These are phyloP conservation scores for Morphnarchus princeps DNA, from an alignment of 2,113 vertebrate genomes.

Conservation along the genomic window DNA sequence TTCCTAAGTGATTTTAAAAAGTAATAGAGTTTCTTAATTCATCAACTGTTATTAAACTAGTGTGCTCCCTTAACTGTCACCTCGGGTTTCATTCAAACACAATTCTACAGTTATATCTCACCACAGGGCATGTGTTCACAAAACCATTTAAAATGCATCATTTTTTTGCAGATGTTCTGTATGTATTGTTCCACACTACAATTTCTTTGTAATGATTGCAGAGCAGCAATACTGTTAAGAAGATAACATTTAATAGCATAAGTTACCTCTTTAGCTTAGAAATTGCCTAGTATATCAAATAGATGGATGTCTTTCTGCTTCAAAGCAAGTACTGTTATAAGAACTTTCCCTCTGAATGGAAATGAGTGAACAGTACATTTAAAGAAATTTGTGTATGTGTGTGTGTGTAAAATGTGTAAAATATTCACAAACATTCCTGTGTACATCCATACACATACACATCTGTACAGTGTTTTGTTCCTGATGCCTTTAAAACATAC, in stretches of 20 bases:
- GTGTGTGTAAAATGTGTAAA: not conserved
- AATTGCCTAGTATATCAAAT: not conserved
- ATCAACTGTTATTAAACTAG: constrained; percentile 58
- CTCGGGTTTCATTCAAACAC: not conserved
- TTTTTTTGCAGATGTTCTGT: constrained; percentile 14
- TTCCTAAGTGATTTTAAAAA: constrained; percentile 61
- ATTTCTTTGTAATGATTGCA: not conserved
- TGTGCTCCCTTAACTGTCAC: constrained; percentile 47
- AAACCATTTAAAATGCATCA: constrained; percentile 3
- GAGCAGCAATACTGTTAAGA: not conserved
- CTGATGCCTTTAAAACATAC: not conserved
- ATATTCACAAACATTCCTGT: not conserved
- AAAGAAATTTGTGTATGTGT: not conserved
- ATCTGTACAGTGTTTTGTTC: not conserved
- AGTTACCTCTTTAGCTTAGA: not conserved
- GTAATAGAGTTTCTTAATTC: constrained; percentile 53
- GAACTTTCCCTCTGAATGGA: not conserved
- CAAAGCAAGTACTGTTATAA: not conserved
- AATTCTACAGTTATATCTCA: not conserved
- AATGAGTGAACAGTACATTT: not conserved
- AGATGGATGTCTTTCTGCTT: not conserved
- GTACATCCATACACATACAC: not conserved
- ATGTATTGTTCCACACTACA: not conserved
- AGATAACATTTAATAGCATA: not conserved
- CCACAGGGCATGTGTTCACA: not conserved